Percentiles rank a stretch among this genome's conserved stretches.
These are phyloP conservation scores for Hydractinia symbiolongicarpus DNA, from an alignment of 30 jellyfish, hydroid and myxozoan species.

Conservation along the genomic window DNA sequence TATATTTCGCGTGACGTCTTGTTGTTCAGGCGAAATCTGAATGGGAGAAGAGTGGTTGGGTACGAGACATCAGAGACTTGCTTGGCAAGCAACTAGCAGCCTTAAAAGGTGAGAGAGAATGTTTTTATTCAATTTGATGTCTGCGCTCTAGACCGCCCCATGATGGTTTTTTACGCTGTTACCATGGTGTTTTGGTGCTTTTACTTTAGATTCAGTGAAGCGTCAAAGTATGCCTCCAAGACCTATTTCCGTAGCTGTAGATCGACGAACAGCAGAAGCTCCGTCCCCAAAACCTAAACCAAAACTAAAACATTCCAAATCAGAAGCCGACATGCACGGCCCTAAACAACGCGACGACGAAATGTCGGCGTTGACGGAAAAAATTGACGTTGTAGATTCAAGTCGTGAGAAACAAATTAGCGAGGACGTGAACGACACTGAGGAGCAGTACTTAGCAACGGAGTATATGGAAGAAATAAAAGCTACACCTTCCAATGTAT, in stretches of 20 bases:
- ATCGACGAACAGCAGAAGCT: no score
- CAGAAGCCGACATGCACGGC: slow-evolving; percentile 9
- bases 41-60: slow-evolving; percentile 80
- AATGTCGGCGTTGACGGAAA: slow-evolving; percentile 24
- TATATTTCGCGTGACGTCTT: not conserved
- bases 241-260: not conserved
- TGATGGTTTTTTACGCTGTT: not conserved
- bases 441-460: slow-evolving; percentile 63
- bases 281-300: no score
- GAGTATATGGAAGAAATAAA: slow-evolving; percentile 29
- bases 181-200: not conserved
- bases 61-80: slow-evolving; percentile 62
- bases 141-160: not conserved
- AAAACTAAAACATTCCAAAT: not conserved
- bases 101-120: slow-evolving; percentile 46
- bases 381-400: slow-evolving; percentile 13
- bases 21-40: slow-evolving; percentile 64
- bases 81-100: slow-evolving; percentile 76
- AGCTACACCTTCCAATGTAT: not conserved
- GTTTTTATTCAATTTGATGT: not conserved
- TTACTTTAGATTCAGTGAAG: slow-evolving; percentile 21
- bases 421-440: slow-evolving; percentile 54
- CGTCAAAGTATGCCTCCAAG: slow-evolving; percentile 11
- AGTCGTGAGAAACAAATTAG: slow-evolving; percentile 10
- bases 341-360: slow-evolving; percentile 9